Evolutionary conservation across 2,888 invertebrate genomes (phyloP).

Genomic region (Chloromyia formosa): DNA sequence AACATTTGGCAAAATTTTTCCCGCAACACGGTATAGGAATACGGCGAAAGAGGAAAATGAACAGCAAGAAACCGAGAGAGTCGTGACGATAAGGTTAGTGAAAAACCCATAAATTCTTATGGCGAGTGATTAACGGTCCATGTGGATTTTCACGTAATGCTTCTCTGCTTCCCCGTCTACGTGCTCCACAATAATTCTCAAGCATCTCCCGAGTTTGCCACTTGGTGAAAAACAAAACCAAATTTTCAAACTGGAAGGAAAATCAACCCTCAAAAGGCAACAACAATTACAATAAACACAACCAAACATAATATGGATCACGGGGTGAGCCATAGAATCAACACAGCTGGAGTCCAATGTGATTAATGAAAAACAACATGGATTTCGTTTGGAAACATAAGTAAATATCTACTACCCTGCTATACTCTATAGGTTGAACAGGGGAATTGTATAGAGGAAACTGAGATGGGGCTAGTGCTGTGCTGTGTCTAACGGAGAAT

Average conservation of each 20-base stretch:
- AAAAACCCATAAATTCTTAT: conserved; percentile 47
- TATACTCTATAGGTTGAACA: neutral
- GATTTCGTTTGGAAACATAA: conserved; percentile 11
- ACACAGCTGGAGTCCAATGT: conserved; percentile 49
- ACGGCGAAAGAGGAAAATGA: conserved; percentile 19
- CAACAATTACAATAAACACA: conserved; percentile 1
- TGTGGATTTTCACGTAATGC: conserved; percentile 47
- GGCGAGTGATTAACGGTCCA: conserved; percentile 47
- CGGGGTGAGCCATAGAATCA: conserved; percentile 45
- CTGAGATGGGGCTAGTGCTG: too few species aligned
- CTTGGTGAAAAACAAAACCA: neutral
- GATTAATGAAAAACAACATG: conserved; percentile 48
- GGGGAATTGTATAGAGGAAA: too few species aligned
- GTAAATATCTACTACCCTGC: conserved; percentile 15
- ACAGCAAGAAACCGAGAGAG: conserved; percentile 28
- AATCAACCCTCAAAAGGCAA: neutral
- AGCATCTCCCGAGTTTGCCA: neutral
- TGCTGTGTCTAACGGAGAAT: neutral
- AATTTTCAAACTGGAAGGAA: neutral
- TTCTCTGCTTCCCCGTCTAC: neutral
- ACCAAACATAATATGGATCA: conserved; percentile 41
- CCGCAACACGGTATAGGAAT: conserved; percentile 17
- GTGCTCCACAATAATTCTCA: conserved; percentile 3
- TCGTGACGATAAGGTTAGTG: conserved; percentile 24
- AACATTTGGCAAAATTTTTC: conserved; percentile 20